A percentile compares a stretch with the other conserved stretches of the same genome.
Conservation (phyloP, 2,888 invertebrate genomes). For the Cephus nigrinus region DNA sequence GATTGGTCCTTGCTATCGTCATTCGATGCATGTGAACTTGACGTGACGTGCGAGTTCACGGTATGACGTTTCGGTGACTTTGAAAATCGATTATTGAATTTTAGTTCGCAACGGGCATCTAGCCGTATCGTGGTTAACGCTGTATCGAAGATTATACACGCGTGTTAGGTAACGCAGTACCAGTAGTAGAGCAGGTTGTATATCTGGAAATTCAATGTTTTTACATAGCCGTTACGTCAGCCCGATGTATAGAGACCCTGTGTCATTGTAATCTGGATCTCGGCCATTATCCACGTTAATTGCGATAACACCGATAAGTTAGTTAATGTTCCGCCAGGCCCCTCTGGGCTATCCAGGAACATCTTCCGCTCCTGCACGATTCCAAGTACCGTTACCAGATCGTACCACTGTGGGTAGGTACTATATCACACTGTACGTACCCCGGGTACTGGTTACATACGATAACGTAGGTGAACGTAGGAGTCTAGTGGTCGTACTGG, state of each 20-base stretch:
- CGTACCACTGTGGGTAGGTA: neutral
- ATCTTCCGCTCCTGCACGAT: neutral
- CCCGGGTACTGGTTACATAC: neutral
- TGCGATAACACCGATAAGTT: slow-evolving; percentile 1
- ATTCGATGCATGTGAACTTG: too few species aligned
- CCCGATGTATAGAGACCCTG: neutral
- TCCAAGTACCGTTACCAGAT: neutral
- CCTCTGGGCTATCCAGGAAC: neutral
- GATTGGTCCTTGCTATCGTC: too few species aligned
- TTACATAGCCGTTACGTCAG: neutral
- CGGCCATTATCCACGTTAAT: slow-evolving; percentile 7
- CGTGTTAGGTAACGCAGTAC: neutral
- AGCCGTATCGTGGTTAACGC: too few species aligned
- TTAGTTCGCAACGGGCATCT: too few species aligned
- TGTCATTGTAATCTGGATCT: neutral
- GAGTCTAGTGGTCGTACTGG: neutral
- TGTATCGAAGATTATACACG: too few species aligned
- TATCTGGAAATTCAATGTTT: neutral
- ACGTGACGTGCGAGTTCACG: too few species aligned
- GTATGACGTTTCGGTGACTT: too few species aligned
- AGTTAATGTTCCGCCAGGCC: neutral
- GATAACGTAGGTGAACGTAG: neutral
- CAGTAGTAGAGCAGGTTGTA: neutral
- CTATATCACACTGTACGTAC: neutral
- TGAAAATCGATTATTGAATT: too few species aligned